phyloP scores from a whole-genome alignment of 1,140 invertebrate genomes.

The Cyrtorhinus lividipennis region DNA sequence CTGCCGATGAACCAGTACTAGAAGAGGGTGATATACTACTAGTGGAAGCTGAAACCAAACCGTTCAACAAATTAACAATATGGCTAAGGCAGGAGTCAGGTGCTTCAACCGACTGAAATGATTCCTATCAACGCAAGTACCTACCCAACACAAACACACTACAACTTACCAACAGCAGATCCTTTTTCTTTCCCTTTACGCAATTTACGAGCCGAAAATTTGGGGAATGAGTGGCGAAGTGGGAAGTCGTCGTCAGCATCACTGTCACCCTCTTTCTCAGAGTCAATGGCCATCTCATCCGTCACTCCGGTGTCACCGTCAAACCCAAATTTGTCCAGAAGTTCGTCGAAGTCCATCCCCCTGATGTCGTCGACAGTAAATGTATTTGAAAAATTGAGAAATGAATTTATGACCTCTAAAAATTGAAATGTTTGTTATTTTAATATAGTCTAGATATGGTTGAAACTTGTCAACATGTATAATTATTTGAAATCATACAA shows the following conservation, averaged over 20 bases:
- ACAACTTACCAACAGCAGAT: neutral
- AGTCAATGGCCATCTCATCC: neutral
- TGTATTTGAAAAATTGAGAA: too few species aligned
- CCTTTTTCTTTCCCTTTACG: neutral
- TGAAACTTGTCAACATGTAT: too few species aligned
- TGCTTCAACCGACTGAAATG: neutral
- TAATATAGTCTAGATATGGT: too few species aligned
- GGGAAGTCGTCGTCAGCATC: neutral
- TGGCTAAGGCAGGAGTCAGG: neutral
- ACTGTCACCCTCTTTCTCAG: neutral
- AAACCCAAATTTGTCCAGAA: neutral
- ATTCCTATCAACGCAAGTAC: neutral
- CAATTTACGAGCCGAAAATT: neutral
- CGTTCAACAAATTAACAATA: neutral
- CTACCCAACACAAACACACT: neutral
- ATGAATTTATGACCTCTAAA: too few species aligned
- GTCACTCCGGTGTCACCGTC: neutral
- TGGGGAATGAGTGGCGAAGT: neutral
- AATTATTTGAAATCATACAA: too few species aligned
- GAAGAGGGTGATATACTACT: neutral
- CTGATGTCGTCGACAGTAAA: neutral
- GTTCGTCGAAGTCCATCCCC: neutral
- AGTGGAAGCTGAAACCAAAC: neutral
- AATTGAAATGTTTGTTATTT: too few species aligned
- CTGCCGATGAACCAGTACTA: neutral